Percentiles rank a stretch among this genome's conserved stretches.
Conservation (phyloP, 2,888 invertebrate species). For the Mayetiola destructor region DNA sequence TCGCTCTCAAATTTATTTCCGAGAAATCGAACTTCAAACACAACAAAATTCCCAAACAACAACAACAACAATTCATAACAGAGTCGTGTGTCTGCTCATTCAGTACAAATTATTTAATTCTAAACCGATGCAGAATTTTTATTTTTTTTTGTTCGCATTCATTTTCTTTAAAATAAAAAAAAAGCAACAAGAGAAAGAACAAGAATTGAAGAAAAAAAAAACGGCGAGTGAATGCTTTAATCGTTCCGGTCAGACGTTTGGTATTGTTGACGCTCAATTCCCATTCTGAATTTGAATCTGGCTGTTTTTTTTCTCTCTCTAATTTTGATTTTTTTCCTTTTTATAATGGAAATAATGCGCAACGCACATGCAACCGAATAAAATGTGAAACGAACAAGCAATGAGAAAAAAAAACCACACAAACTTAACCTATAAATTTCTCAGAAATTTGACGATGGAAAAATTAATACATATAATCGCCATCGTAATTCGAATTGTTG, state of each 20-base stretch:
- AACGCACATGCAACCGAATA: background rate
- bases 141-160: background rate
- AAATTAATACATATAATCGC: conserved; percentile 12
- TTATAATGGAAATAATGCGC: conserved; percentile 7
- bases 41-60: too few species aligned
- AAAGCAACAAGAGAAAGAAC: background rate
- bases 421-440: conserved; percentile 10
- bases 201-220: background rate
- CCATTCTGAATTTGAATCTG: too few species aligned
- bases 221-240: background rate
- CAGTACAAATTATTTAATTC: too few species aligned
- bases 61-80: too few species aligned
- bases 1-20: conserved; percentile 8
- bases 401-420: background rate
- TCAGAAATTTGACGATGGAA: conserved; percentile 12
- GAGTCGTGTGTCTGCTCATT: too few species aligned
- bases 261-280: too few species aligned
- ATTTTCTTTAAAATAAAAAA: background rate
- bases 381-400: background rate
- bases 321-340: too few species aligned
- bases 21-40: conserved; percentile 9
- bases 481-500: conserved; percentile 1
- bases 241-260: too few species aligned
- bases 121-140: too few species aligned
- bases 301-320: too few species aligned